A percentile compares a stretch with the other conserved stretches of the same genome.
Conservation (phyloP, 2,888 invertebrate genomes). For the Agrilus mali region DNA sequence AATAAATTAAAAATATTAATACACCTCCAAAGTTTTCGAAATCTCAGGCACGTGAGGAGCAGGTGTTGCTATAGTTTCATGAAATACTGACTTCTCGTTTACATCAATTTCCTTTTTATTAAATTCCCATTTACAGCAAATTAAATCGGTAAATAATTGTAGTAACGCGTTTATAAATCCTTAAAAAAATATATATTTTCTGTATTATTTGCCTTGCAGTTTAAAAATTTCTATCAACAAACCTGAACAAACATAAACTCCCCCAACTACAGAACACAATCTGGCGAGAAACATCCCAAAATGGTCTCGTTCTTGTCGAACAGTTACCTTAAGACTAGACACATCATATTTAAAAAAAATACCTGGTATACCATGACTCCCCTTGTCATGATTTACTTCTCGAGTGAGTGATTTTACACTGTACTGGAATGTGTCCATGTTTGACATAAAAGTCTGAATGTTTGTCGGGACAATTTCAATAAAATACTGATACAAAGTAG, state of each 20-base stretch:
- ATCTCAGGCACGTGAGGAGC: too few relatives aligned
- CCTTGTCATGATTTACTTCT: constrained; percentile 57
- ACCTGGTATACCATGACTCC: constrained; percentile 88
- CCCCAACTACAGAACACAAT: constrained; percentile 84
- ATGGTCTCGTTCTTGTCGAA: constrained; percentile 67
- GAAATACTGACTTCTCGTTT: too few relatives aligned
- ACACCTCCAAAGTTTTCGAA: too few relatives aligned
- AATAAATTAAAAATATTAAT: too few relatives aligned
- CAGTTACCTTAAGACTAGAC: constrained; percentile 76
- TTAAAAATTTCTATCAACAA: constrained; percentile 7
- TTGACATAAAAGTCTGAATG: constrained; percentile 64
- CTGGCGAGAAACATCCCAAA: constrained; percentile 70
- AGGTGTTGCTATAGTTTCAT: too few relatives aligned
- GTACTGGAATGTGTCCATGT: constrained; percentile 79
- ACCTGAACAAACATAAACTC: constrained; percentile 80
- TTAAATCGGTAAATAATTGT: constrained; percentile 11
- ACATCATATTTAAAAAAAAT: constrained; percentile 93
- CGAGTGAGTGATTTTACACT: constrained; percentile 83
- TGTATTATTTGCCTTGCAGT: background rate
- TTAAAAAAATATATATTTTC: constrained; percentile 7
- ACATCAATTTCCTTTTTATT: background rate
- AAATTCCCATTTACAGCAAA: constrained; percentile 8
- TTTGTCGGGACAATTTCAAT: constrained; percentile 93
- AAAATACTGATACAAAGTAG: constrained; percentile 83
- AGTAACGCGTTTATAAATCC: constrained; percentile 14